These are phyloP conservation scores for Scolopax bukidnonensis DNA, from an alignment of 2,797 vertebrate species.

Conservation along the genomic window DNA sequence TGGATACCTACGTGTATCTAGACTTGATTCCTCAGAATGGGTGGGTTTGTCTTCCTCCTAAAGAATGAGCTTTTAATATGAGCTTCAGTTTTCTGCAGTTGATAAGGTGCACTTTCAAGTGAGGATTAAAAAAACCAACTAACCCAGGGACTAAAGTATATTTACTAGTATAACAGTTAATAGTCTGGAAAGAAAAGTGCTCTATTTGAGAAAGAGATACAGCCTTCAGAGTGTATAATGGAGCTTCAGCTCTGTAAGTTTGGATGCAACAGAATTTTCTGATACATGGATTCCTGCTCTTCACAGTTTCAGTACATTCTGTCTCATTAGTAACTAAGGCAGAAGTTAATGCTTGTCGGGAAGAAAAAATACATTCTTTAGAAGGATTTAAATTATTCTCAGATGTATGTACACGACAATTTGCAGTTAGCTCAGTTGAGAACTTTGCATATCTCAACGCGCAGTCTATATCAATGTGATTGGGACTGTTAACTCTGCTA, in stretches of 20 bases:
- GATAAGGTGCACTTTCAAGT: neutral
- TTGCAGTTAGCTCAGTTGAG: neutral
- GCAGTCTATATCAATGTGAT: neutral
- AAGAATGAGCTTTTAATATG: neutral
- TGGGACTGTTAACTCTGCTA: neutral
- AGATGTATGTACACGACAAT: neutral
- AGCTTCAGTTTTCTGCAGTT: neutral
- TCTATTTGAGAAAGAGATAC: neutral
- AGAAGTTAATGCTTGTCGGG: neutral
- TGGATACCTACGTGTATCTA: rapidly evolving
- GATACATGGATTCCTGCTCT: neutral
- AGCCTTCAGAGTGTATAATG: neutral
- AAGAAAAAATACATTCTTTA: neutral
- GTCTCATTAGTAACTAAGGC: neutral
- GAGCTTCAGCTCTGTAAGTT: neutral
- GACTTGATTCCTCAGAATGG: neutral
- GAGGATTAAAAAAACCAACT: neutral
- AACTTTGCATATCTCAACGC: neutral
- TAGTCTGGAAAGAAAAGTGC: neutral
- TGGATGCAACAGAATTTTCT: neutral
- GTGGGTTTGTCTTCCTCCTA: neutral
- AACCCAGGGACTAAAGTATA: neutral
- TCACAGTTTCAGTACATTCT: neutral
- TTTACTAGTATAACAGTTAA: neutral
- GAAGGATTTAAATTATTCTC: neutral